Percentiles rank a stretch among this genome's conserved stretches.
Evolutionary conservation across 2,888 invertebrate genomes (phyloP).

Genomic region (Drosophila cognata): DNA sequence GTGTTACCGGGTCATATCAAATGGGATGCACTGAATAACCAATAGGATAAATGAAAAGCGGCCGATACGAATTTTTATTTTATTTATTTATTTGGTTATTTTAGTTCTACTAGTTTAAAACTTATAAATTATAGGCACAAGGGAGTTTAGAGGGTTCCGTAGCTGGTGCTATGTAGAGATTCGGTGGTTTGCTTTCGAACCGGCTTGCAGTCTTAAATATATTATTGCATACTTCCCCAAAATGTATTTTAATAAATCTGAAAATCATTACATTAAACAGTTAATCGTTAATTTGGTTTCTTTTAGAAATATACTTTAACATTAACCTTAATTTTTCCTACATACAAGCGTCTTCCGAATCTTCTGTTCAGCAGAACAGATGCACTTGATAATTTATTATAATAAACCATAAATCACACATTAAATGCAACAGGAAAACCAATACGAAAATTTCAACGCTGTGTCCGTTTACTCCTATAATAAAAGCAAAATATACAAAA

Average conservation of each 20-base stretch:
- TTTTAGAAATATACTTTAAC: background rate
- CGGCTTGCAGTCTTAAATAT: background rate
- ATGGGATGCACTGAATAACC: background rate
- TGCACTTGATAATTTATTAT: background rate
- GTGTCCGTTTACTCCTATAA: background rate
- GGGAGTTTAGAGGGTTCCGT: background rate
- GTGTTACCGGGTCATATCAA: background rate
- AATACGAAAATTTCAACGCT: background rate
- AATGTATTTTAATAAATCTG: background rate
- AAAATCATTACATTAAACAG: background rate
- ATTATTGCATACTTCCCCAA: background rate
- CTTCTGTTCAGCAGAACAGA: background rate
- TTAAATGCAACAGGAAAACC: background rate
- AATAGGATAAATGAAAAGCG: background rate
- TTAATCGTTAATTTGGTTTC: background rate
- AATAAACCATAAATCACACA: background rate
- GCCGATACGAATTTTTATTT: background rate
- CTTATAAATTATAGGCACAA: background rate
- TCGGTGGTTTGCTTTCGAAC: background rate
- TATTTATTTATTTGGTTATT: background rate
- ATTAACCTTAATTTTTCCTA: background rate
- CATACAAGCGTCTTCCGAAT: background rate
- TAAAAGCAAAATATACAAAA: background rate
- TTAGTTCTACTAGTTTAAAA: background rate
- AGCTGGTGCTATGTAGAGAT: background rate